Evolutionary conservation across 2,888 invertebrate genomes (phyloP).

Genomic region (Malthinus flaveolus): DNA sequence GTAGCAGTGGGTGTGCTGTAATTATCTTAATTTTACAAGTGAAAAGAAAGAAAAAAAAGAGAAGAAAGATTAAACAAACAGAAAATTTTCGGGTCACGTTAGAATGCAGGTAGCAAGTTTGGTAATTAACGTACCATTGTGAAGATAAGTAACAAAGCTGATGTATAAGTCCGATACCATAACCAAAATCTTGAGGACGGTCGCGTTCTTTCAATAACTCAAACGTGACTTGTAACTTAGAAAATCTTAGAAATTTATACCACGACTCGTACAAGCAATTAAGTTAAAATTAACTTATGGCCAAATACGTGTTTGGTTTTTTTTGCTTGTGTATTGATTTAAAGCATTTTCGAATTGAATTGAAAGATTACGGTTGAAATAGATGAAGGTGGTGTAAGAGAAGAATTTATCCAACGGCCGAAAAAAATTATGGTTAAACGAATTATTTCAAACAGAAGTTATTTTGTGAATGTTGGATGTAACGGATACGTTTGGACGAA

Average conservation of each 20-base stretch:
- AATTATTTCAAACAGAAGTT: too few species aligned
- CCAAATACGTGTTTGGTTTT: too few species aligned
- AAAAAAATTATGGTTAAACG: too few species aligned
- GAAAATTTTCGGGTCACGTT: constrained; percentile 43
- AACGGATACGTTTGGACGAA: too few species aligned
- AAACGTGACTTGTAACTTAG: constrained; percentile 5
- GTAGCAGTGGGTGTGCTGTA: constrained; percentile 18
- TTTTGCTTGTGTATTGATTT: too few species aligned
- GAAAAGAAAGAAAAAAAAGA: constrained; percentile 12
- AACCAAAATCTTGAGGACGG: constrained; percentile 23
- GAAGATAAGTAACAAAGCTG: constrained; percentile 47
- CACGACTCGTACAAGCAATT: constrained; percentile 1
- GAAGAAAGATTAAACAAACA: constrained; percentile 38
- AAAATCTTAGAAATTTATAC: constrained; percentile 13
- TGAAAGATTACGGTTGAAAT: too few species aligned
- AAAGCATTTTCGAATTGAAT: too few species aligned
- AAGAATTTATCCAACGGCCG: too few species aligned
- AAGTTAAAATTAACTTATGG: too few species aligned
- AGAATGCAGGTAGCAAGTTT: constrained; percentile 49
- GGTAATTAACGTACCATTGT: constrained; percentile 51
- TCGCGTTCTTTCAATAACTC: constrained; percentile 25
- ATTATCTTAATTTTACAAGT: constrained; percentile 11
- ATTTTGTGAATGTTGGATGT: too few species aligned
- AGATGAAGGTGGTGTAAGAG: too few species aligned
- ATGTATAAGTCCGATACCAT: constrained; percentile 40